A percentile compares a stretch with the other conserved stretches of the same genome.
Conservation (phyloP, 2,797 vertebrate species). For the Megalops cyprinoides region DNA sequence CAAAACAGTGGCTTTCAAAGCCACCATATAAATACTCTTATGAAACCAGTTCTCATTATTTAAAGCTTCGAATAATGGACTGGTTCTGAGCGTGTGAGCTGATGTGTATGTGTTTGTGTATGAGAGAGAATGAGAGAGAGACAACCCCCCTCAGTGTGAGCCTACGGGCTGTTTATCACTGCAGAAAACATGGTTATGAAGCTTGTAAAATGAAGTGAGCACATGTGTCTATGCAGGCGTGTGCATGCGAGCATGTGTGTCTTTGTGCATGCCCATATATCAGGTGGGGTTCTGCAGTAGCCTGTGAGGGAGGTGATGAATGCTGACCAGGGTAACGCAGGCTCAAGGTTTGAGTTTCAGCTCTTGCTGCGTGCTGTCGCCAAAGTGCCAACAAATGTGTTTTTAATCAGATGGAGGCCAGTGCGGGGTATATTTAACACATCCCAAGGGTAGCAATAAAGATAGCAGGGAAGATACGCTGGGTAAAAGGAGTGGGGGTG, state of each 20-base stretch:
- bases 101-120: neutral
- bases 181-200: neutral
- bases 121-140: neutral
- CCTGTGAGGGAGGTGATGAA: neutral
- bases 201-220: neutral
- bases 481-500: neutral
- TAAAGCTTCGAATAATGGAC: neutral
- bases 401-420: slow-evolving; percentile 45
- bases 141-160: neutral
- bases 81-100: neutral
- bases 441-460: slow-evolving; percentile 18
- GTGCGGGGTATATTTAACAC: slow-evolving; percentile 47
- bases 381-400: slow-evolving; percentile 42
- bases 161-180: neutral
- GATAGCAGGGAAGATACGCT: slow-evolving; percentile 20
- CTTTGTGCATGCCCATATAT: slow-evolving; percentile 10
- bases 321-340: slow-evolving; percentile 19
- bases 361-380: slow-evolving; percentile 33
- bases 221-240: neutral
- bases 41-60: neutral
- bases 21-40: too few species aligned
- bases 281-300: neutral
- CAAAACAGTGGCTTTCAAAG: too few species aligned
- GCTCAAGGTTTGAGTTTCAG: slow-evolving; percentile 39
- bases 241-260: slow-evolving; percentile 3